Conservation (phyloP, 2,888 invertebrate genomes). For the Apamea sordens region DNA sequence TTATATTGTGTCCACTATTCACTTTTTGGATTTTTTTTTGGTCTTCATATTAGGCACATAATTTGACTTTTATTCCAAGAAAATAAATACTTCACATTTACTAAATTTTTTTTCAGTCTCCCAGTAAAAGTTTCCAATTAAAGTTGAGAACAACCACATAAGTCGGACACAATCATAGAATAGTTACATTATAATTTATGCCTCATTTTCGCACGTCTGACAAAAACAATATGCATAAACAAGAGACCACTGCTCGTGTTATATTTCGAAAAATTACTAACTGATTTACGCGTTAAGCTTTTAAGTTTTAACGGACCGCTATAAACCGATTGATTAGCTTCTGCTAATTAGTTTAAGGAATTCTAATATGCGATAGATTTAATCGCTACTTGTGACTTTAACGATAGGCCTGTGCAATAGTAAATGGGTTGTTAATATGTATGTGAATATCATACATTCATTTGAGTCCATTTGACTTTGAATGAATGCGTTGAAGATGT, state of each 20-base stretch:
- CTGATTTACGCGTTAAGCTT: slow-evolving; percentile 42
- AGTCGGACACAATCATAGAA: slow-evolving; percentile 55
- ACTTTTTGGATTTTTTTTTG: no score
- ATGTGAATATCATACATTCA: slow-evolving; percentile 13
- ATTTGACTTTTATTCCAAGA: not conserved
- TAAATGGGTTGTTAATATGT: slow-evolving; percentile 30
- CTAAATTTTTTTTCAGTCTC: not conserved
- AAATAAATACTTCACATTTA: not conserved
- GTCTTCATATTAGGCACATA: not conserved
- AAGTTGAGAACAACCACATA: slow-evolving; percentile 54
- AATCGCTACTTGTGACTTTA: slow-evolving; percentile 44
- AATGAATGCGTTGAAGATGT: not conserved
- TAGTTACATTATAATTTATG: slow-evolving; percentile 74
- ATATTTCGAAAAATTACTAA: slow-evolving; percentile 42
- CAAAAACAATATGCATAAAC: slow-evolving; percentile 39
- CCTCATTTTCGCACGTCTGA: slow-evolving; percentile 67
- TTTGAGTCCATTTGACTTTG: not conserved
- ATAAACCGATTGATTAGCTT: slow-evolving; percentile 44
- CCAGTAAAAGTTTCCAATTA: not conserved
- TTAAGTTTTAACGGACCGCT: slow-evolving; percentile 26
- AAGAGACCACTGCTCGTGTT: slow-evolving; percentile 30
- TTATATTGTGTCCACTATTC: not conserved
- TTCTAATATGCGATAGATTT: slow-evolving; percentile 39
- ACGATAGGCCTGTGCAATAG: slow-evolving; percentile 18
- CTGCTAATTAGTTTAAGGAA: slow-evolving; percentile 45